Conservation (phyloP, 2,888 invertebrate genomes). For the Macaria liturata region DNA sequence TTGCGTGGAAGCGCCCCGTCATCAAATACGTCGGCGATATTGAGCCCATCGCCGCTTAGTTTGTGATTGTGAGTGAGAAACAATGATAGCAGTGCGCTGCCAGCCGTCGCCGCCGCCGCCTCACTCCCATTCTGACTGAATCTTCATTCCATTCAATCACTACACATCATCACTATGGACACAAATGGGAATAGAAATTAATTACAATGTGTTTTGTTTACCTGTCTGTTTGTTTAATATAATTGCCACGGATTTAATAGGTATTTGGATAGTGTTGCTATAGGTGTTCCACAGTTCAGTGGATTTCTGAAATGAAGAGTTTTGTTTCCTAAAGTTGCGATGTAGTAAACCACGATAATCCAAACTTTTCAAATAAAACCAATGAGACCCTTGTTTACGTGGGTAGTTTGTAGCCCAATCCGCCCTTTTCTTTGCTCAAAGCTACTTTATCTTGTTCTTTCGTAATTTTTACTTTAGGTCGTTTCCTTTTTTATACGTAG, state of each 20-base stretch:
- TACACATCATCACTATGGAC: no score
- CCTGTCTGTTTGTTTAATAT: no score
- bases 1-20: slow-evolving; percentile 49
- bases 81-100: slow-evolving; percentile 18
- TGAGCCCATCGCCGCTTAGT: slow-evolving; percentile 36
- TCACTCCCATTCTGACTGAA: neutral
- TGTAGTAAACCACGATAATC: slow-evolving; percentile 61
- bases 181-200: no score
- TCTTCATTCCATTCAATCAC: no score
- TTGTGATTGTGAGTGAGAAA: slow-evolving; percentile 33
- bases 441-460: slow-evolving; percentile 57
- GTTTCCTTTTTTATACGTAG: no score
- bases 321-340: slow-evolving; percentile 39
- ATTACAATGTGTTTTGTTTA: no score
- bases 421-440: slow-evolving; percentile 61
- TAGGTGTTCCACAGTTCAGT: slow-evolving; percentile 8
- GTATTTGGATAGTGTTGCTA: neutral
- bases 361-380: slow-evolving; percentile 76
- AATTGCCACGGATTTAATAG: no score
- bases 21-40: slow-evolving; percentile 42
- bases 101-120: slow-evolving; percentile 1
- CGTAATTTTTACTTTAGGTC: slow-evolving; percentile 44
- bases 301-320: slow-evolving; percentile 18
- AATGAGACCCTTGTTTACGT: slow-evolving; percentile 69
- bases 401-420: slow-evolving; percentile 56